Base-by-base conservation (phyloP, 2,888 invertebrate species). In the Hydrotaea cyrtoneurina region DNA sequence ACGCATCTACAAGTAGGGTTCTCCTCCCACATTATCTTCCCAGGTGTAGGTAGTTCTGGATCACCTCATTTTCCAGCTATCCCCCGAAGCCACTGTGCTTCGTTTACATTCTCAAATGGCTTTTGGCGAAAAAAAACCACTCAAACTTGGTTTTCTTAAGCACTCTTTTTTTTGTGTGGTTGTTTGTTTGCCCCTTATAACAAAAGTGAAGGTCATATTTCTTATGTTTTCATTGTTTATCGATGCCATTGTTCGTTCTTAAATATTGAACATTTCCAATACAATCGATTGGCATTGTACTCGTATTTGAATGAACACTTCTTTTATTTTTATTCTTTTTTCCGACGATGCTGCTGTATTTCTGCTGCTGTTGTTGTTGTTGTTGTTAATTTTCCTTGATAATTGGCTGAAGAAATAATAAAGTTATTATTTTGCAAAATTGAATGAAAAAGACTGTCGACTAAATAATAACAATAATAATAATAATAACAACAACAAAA, bases 331-430 rank as follows among this genome's bases (percentile, higher is more conserved):
- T n/a, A n/a, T n/a, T n/a, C n/a, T n/a, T 75, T 74, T 76, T 69
- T 53, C 75, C 71, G 55, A 46, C 74, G 74, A 8, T 73, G 73
- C 39, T 57, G 57, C 21, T 15, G 73, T n/a, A n/a, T n/a, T n/a
- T n/a, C 72, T 73, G 39, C 39, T 19, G 31, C 39, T 53, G 26
- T 53, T 50, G 26, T 23, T n/a, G 26, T 59, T 59, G 26, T 10
- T 23, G 50, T 59, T 64, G 62, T 71, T 31, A 69, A 73, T 53
- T 66, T 80, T 66, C 76, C 57, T 39, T 77, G 64, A 80, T 85
- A 80, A 85, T 82, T 85, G 85, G 85, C 82, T 80, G 64, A 43
- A 82, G 77, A 21, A 43, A 82, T 85, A 85, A 85, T 85, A 85
- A 85, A 85, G 85, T 85, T 82, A 85, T 85, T 85, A 80, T 75